Base-by-base conservation (phyloP, 2,113 vertebrate species). In the Rattus rattus region DNA sequence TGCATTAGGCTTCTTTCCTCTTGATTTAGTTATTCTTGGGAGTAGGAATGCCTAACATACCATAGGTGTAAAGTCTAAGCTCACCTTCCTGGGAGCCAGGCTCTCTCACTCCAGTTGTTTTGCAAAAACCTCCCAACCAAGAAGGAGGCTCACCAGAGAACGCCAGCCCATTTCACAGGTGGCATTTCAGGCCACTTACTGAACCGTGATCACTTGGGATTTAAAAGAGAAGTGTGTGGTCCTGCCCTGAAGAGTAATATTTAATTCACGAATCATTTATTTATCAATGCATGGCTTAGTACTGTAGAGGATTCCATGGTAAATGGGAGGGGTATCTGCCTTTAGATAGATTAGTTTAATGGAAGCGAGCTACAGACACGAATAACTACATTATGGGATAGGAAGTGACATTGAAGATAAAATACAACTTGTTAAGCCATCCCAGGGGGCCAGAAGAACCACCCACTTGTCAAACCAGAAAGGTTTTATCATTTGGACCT, bases 241-340 rank as follows among this genome's bases (percentile, higher is more conserved):
- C 36, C 20, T 92, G 59, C n/a, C 36, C 39, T 90, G 22, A 92
- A 95, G 81, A 79, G 93, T 72, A 85, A 39, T 54, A 77, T 83
- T 89, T 86, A 95, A 86, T 49, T 81, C 24, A 87, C 94, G 67
- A 92, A 83, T 96, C 95, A 96, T 81, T 92, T 83, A 91, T 88
- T 91, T 30, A 93, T 43, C 33, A 95, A 87, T 81, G 30, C 36
- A 63, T 43, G 88, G 19, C 39, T 94, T 90, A 59, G 33, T 65
- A 33, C 43, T 95, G 28, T 30, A 67, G 76, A 77, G 22, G 90
- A 94, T 0, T 77, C 26, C 16, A 72, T 54, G 80, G 43, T 61
- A 92, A 91, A 80, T 19, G 67, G 54, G 47, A 70, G 7, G 56
- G 10, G 4, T 61, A 16, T 59, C 72, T 94, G 19, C 75, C 63